Base-by-base conservation (phyloP, 2,113 vertebrate species). In the Danionella cerebrum region DNA sequence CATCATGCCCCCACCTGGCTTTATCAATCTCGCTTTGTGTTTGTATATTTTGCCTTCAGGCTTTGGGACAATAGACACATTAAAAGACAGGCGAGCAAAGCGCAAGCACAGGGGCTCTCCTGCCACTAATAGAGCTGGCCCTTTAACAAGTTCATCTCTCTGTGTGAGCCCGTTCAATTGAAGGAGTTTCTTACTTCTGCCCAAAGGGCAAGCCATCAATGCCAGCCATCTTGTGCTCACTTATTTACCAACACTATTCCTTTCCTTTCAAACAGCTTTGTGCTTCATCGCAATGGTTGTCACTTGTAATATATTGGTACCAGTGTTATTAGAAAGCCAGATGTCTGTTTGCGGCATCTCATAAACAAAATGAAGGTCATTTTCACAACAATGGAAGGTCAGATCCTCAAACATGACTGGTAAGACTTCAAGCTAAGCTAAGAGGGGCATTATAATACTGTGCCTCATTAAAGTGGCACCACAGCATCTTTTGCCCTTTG, bases 141-240 rank as follows among this genome's bases (percentile, higher is more conserved):
- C 48, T 63, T 72, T 70, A 70, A 68, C 69, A 76, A 69, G 66
- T 75, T 80, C 65, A 69, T 76, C 47, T 78, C 66, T 57, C 71
- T 60, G 65, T 58, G 22, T 75, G 70, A 59, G 55, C 41, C 2
- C 72, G 54, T 65, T 57, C 44, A 73, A 64, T 42, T 18, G 51
- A 64, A 29, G 55, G 73, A 68, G 31, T 38, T 38, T 72, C 60
- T 65, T 24, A 39, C 54, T 47, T 69, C 70, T 63, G 39, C 76
- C 67, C 67, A 44, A 73, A 67, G 67, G 67, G 67, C 70, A 65
- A 55, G 45, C 7, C 64, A 44, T 70, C 67, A 44, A 59, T 53
- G 48, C 7, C 59, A 70, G 14, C 45, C 55, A 44, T 42, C 42
- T 59, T 57, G 42, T 3, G 9, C 9, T 29, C 29, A 50, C 6